Evolutionary conservation across 35 echinoderm and acorn worm genomes (phyloP).

Genomic region (Nesometra sesokonis): DNA sequence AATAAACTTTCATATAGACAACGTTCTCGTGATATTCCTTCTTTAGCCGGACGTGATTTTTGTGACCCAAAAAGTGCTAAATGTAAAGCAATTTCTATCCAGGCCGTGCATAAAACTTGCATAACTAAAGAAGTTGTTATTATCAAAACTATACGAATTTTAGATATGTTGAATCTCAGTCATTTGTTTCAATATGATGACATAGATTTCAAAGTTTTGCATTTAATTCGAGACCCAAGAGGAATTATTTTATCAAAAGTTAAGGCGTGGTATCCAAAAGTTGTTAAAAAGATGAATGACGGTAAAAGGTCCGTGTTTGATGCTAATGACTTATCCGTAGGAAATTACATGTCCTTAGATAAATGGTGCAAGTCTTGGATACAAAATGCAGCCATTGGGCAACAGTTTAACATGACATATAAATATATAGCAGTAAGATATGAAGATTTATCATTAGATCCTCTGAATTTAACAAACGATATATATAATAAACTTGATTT

Average conservation of each 20-base stretch:
- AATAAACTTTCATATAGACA: not conserved
- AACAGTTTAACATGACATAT: not conserved
- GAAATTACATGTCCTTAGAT: not conserved
- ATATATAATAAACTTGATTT: not conserved
- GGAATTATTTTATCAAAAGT: not conserved
- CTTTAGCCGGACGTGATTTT: not conserved
- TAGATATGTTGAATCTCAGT: not conserved
- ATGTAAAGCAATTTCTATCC: not conserved
- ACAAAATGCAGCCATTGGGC: not conserved
- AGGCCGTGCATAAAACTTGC: not conserved
- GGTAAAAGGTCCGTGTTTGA: not conserved
- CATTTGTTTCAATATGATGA: not conserved
- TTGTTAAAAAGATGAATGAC: not conserved
- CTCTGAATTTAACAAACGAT: not conserved
- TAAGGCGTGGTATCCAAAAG: not conserved
- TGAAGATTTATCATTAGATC: not conserved
- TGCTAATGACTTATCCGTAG: not conserved
- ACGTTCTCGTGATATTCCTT: not conserved
- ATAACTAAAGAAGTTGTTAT: not conserved
- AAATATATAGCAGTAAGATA: not conserved
- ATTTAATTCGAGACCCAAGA: not conserved
- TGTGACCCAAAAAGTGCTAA: not conserved
- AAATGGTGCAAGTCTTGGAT: not conserved
- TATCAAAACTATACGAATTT: not conserved
- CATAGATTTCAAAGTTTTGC: not conserved